Evolutionary conservation across 2,113 vertebrate genomes (phyloP), one percentile per base, ranked within the genome.

Genomic region (Peromyscus californicus): DNA sequence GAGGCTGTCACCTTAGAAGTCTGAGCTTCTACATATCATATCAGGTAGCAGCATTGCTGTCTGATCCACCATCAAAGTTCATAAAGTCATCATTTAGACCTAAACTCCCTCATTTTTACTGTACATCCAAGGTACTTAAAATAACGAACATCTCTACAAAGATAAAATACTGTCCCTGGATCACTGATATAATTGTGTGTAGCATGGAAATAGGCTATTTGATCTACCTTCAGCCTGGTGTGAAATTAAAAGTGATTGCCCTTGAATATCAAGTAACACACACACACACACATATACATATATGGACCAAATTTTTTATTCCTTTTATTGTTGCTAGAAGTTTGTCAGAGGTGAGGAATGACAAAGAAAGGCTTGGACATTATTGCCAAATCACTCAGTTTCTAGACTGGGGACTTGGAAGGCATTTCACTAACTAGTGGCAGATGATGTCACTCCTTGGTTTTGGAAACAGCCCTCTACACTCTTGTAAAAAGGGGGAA

Each of bases 31-130:
- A 29, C 16, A 45, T 33, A 39, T 48, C 57, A 42, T 4, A 36
- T 1, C 48, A 65, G 54, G 31, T 42, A 70, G 19, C 61, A 48
- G 11, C 3, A 4, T 3, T 21, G 29, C 79, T 31, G 12, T 94
- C 45, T 65, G 51, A 76, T 24, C 15, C 26, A 33, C 10, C 51
- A 74, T 65, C 69, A 79, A 22, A 87, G 21, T 83, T 79, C 36
- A 79, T 45, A 26, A 59, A 84, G 10, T 70, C 45, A 76, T 69
- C 75, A 74, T 19, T 45, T 61, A 51, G 85, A 59, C 51, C 1
- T 88, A 89, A 57, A 88, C 72, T 42, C 48, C 39, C 70, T 87
- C 29, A 92, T 29, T 95, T 91, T 76, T 83, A 36, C 26, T 22
- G 0, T 51, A 29, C 59, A 51, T n/a, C 24, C 12, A 67, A 36